A percentile compares a stretch with the other conserved stretches of the same genome.
These are phyloP conservation scores for Lepidocyrtoides sp. DNA, from an alignment of 2,888 invertebrate genomes.

Conservation along the genomic window DNA sequence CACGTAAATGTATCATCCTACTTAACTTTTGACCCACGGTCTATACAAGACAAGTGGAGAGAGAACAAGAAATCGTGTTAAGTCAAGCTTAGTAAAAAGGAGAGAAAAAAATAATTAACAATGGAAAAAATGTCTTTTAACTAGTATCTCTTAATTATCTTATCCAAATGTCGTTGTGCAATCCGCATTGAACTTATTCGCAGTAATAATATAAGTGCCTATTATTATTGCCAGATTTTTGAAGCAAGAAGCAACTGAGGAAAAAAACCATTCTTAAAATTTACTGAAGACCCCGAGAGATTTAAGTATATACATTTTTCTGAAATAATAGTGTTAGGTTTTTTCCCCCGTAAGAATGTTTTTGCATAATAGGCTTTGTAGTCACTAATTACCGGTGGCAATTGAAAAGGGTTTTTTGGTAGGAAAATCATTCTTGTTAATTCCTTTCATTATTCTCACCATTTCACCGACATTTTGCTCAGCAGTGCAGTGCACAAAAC, in stretches of 20 bases:
- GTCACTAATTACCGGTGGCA: slow-evolving; percentile 29
- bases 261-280: no score
- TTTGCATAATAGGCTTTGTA: slow-evolving; percentile 40
- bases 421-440: slow-evolving; percentile 6
- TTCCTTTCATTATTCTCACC: slow-evolving; percentile 31
- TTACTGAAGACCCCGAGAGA: no score
- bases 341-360: neutral
- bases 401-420: neutral
- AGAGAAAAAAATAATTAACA: neutral
- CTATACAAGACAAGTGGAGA: neutral
- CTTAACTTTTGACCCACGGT: slow-evolving; percentile 38
- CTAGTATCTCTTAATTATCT: neutral
- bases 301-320: neutral
- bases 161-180: neutral
- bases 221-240: no score
- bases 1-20: slow-evolving; percentile 34
- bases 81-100: neutral
- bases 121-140: neutral
- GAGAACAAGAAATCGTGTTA: neutral
- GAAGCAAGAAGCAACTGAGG: no score
- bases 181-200: neutral
- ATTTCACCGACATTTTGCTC: slow-evolving; percentile 16
- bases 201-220: neutral
- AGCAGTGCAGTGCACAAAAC: slow-evolving; percentile 16
- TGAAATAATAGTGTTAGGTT: neutral